Evolutionary conservation across 2,113 vertebrate species (phyloP).

Genomic region (Spea bombifrons): DNA sequence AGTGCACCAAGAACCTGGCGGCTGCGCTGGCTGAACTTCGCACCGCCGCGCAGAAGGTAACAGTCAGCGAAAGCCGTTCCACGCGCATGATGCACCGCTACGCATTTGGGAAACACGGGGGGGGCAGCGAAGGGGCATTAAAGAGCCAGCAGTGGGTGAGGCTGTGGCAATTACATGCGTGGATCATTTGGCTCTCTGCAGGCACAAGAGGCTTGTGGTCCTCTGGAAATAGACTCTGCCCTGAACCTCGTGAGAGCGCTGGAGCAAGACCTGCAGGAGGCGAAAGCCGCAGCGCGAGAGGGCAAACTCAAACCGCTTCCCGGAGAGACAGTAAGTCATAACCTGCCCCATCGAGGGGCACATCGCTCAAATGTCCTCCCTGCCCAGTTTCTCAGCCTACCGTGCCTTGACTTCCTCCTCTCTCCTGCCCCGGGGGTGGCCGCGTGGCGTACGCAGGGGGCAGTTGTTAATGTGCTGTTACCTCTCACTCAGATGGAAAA

Average conservation of each 20-base stretch:
- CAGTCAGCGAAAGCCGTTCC: neutral
- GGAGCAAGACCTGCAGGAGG: conserved; percentile 89
- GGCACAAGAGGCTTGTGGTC: conserved; percentile 95
- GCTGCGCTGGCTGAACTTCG: conserved; percentile 87
- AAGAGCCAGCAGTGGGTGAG: no score
- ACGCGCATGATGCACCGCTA: no score
- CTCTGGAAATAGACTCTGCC: conserved; percentile 92
- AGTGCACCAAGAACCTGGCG: conserved; percentile 93
- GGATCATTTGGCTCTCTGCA: conserved; percentile 40
- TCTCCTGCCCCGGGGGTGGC: no score
- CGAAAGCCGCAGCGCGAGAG: conserved; percentile 80
- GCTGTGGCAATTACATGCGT: no score
- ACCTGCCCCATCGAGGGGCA: neutral
- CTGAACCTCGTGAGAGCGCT: conserved; percentile 82
- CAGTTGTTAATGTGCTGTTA: neutral
- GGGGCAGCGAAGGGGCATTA: no score
- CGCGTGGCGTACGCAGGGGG: no score
- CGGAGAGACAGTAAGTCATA: conserved; percentile 82
- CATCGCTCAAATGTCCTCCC: neutral
- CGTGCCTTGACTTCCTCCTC: no score
- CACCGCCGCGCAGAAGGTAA: conserved; percentile 89
- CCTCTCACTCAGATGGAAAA: conserved; percentile 80
- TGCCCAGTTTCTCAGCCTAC: neutral
- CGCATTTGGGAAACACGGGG: no score
- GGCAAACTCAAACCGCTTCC: conserved; percentile 90